Conservation (phyloP, 1,140 invertebrate species). For the Hylaeus volcanicus region DNA sequence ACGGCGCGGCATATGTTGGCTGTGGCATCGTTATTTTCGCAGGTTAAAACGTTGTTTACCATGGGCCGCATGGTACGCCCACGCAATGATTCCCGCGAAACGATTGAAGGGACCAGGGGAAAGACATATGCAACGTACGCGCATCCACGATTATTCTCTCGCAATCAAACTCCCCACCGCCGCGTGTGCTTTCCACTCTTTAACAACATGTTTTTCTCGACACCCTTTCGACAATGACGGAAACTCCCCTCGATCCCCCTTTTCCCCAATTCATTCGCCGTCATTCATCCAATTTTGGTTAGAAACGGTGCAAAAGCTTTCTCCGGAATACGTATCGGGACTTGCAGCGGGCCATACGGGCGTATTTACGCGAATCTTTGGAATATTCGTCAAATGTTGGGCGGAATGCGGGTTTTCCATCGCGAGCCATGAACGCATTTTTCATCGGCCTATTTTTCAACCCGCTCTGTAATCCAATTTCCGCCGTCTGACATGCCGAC, state of each 20-base stretch:
- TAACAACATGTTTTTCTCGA: constrained; percentile 72
- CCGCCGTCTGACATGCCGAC: constrained; percentile 41
- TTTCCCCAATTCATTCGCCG: constrained; percentile 26
- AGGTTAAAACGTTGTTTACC: constrained; percentile 43
- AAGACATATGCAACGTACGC: constrained; percentile 14
- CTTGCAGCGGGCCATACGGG: constrained; percentile 74
- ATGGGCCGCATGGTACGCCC: constrained; percentile 6
- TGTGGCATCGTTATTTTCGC: constrained; percentile 35
- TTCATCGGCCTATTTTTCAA: constrained; percentile 51
- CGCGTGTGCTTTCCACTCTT: constrained; percentile 16
- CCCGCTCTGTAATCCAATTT: constrained; percentile 75
- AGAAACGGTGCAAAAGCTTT: constrained; percentile 55
- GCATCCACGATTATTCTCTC: constrained; percentile 26
- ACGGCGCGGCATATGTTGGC: constrained; percentile 28
- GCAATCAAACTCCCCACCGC: background rate
- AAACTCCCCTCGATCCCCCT: constrained; percentile 22
- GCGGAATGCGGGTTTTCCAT: constrained; percentile 68
- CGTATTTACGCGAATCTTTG: constrained; percentile 78
- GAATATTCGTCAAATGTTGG: constrained; percentile 74
- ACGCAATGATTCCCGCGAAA: constrained; percentile 14
- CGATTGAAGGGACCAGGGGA: constrained; percentile 18
- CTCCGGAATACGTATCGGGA: constrained; percentile 69
- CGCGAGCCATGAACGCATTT: background rate
- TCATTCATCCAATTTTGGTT: constrained; percentile 58
- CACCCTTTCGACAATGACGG: constrained; percentile 67